These are phyloP conservation scores for Abramis brama DNA, from an alignment of 2,113 vertebrate genomes.

Conservation along the genomic window DNA sequence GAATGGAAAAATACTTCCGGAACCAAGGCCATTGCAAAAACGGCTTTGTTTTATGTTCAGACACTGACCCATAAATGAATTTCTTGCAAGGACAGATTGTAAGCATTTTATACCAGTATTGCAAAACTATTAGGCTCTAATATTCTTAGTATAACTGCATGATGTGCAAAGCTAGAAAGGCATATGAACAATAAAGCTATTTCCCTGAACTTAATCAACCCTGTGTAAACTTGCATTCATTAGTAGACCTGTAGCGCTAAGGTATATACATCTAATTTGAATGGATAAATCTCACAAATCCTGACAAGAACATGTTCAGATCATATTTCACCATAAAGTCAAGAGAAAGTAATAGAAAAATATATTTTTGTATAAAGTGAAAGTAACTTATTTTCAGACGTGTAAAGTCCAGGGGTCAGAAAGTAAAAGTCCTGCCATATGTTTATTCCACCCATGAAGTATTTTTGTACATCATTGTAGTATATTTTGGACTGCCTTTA, in stretches of 20 bases:
- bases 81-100: constrained; percentile 17
- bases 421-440: too few relatives aligned
- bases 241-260: constrained; percentile 46
- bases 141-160: constrained; percentile 37
- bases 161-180: constrained; percentile 56
- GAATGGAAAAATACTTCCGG: neutral
- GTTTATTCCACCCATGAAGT: too few relatives aligned
- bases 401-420: too few relatives aligned
- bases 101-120: constrained; percentile 30
- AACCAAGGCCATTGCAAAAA: neutral
- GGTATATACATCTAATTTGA: constrained; percentile 40
- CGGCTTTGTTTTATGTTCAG: constrained; percentile 35
- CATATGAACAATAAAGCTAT: constrained; percentile 59
- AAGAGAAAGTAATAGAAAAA: neutral
- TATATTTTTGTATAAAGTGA: neutral
- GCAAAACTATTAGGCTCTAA: constrained; percentile 36
- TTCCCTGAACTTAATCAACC: constrained; percentile 60
- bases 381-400: too few relatives aligned
- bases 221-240: constrained; percentile 57
- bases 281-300: constrained; percentile 13
- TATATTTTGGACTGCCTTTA: neutral
- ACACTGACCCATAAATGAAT: constrained; percentile 43
- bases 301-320: constrained; percentile 9
- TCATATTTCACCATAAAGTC: neutral
- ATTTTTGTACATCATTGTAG: neutral